Conservation (phyloP, 2,113 vertebrate species). For the Irena cyanogastra region DNA sequence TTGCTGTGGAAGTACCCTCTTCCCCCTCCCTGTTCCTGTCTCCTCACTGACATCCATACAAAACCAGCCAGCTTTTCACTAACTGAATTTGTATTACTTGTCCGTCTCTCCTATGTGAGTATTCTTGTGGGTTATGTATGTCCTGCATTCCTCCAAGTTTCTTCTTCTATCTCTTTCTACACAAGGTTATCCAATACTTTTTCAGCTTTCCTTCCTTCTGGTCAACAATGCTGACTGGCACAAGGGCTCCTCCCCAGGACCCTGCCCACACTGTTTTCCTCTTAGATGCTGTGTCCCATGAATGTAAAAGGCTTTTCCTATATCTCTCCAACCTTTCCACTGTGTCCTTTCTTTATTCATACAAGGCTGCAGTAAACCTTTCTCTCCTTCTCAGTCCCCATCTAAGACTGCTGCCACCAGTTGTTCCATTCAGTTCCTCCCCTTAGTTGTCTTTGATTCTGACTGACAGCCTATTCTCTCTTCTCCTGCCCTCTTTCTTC, state of each 20-base stretch:
- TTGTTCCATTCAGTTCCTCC: not conserved
- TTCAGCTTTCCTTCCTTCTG: not conserved
- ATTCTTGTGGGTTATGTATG: not conserved
- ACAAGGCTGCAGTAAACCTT: not conserved
- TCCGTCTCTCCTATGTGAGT: not conserved
- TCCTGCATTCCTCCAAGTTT: not conserved
- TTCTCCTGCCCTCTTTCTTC: not conserved
- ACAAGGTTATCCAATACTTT: not conserved
- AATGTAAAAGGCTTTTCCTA: not conserved
- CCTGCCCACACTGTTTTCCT: not conserved
- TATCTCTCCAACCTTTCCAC: not conserved
- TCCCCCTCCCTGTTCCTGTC: not conserved
- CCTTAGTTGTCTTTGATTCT: not conserved
- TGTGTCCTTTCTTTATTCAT: not conserved
- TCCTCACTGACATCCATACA: not conserved
- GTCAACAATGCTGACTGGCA: not conserved
- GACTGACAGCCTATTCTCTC: not conserved
- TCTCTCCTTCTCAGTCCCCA: not conserved
- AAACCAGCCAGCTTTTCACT: not conserved
- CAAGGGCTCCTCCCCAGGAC: not conserved
- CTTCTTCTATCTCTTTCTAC: not conserved
- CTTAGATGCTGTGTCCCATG: not conserved
- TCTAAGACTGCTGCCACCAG: not conserved
- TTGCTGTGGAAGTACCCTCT: not conserved
- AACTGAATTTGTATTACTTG: not conserved